Evolutionary conservation across 2,113 vertebrate genomes (phyloP).

Genomic region (Sula dactylatra): DNA sequence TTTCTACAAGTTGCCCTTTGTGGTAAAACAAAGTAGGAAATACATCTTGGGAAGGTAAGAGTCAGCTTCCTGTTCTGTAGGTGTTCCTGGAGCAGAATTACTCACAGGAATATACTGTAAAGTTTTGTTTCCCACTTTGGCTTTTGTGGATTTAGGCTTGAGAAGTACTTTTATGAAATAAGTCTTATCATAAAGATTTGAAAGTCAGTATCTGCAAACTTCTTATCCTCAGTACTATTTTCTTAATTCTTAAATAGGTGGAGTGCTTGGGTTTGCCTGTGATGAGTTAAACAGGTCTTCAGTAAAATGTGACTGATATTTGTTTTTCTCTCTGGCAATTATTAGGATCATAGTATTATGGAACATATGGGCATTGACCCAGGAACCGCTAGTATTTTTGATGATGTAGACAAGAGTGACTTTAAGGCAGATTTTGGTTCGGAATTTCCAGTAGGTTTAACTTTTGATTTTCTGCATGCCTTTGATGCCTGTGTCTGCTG

Average conservation of each 20-base stretch:
- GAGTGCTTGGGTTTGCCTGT: neutral
- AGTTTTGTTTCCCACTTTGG: neutral
- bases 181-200: neutral
- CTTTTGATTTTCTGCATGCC: constrained; percentile 38
- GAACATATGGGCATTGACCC: constrained; percentile 74
- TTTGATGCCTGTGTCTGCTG: neutral
- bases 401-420: constrained; percentile 79
- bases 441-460: constrained; percentile 80
- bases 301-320: neutral
- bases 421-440: constrained; percentile 79
- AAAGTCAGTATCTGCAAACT: neutral
- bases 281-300: neutral
- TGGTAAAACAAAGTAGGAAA: neutral
- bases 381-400: constrained; percentile 73
- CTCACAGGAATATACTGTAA: neutral
- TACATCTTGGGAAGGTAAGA: neutral
- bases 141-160: neutral
- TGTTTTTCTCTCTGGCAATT: constrained; percentile 48
- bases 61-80: neutral
- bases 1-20: neutral
- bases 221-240: neutral
- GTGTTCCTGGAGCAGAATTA: neutral
- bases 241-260: neutral
- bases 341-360: constrained; percentile 70
- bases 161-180: neutral